A percentile compares a stretch with the other conserved stretches of the same genome.
Conservation (phyloP, 2,113 vertebrate species). For the Clarias batrachus region DNA sequence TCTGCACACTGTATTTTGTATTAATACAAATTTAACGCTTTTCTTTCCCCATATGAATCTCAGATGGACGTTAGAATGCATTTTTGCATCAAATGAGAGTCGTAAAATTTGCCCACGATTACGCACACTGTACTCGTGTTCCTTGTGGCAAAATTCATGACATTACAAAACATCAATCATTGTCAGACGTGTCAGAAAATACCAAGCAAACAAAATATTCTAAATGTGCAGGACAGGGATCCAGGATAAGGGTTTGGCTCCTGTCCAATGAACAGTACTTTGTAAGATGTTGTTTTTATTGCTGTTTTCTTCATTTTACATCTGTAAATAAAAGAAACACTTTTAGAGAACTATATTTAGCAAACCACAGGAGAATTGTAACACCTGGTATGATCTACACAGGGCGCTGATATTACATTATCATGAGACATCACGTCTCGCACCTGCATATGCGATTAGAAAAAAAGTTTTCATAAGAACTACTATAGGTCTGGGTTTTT, state of each 20-base stretch:
- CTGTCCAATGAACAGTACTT: background rate
- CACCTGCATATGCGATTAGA: background rate
- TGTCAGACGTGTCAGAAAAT: too few relatives aligned
- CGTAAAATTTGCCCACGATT: too few relatives aligned
- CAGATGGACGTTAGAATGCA: too few relatives aligned
- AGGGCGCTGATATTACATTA: background rate
- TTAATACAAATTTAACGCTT: too few relatives aligned
- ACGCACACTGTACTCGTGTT: too few relatives aligned
- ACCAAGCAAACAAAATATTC: too few relatives aligned
- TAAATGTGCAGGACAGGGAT: background rate
- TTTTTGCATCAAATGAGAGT: too few relatives aligned
- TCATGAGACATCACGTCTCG: background rate
- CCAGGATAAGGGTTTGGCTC: background rate
- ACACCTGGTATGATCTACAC: background rate
- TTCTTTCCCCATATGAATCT: too few relatives aligned
- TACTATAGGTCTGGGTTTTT: too few relatives aligned
- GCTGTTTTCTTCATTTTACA: background rate
- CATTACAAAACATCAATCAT: too few relatives aligned
- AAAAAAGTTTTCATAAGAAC: background rate
- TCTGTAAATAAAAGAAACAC: background rate
- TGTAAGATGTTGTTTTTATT: background rate
- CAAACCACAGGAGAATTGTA: background rate
- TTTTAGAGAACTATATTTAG: background rate
- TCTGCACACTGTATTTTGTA: too few relatives aligned
- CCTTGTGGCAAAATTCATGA: too few relatives aligned